phyloP scores from a whole-genome alignment of 1,140 invertebrate genomes.

The Caerostris extrusa region DNA sequence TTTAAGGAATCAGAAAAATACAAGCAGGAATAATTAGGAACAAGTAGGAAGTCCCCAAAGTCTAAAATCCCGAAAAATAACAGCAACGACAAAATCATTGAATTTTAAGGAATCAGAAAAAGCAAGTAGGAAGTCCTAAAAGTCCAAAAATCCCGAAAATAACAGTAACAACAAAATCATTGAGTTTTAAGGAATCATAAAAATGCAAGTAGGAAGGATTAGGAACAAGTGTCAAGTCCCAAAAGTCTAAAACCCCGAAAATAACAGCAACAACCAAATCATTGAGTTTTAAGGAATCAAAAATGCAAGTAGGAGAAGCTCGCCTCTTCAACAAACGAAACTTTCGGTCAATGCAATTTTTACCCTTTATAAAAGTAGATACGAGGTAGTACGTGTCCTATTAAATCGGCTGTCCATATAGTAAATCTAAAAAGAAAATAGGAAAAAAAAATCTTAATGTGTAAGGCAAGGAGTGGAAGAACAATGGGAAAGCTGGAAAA shows the following conservation, averaged over 20 bases:
- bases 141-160: too few species aligned
- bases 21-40: too few species aligned
- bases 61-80: too few species aligned
- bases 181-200: background rate
- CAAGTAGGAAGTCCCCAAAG: too few species aligned
- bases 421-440: conserved; percentile 14
- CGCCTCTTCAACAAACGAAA: background rate
- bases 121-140: background rate
- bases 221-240: too few species aligned
- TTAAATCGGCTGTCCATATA: conserved; percentile 1
- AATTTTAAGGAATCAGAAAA: background rate
- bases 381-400: conserved; percentile 2
- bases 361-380: conserved; percentile 32
- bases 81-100: too few species aligned
- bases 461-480: background rate
- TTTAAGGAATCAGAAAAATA: background rate
- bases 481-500: conserved; percentile 20
- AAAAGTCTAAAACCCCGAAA: too few species aligned
- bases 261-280: too few species aligned
- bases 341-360: conserved; percentile 4
- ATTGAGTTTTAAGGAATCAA: background rate
- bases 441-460: conserved; percentile 28
- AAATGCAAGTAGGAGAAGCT: background rate
- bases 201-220: background rate
- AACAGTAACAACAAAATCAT: too few species aligned